Evolutionary conservation across 2,113 vertebrate species (phyloP).

Genomic region (Calypte anna): DNA sequence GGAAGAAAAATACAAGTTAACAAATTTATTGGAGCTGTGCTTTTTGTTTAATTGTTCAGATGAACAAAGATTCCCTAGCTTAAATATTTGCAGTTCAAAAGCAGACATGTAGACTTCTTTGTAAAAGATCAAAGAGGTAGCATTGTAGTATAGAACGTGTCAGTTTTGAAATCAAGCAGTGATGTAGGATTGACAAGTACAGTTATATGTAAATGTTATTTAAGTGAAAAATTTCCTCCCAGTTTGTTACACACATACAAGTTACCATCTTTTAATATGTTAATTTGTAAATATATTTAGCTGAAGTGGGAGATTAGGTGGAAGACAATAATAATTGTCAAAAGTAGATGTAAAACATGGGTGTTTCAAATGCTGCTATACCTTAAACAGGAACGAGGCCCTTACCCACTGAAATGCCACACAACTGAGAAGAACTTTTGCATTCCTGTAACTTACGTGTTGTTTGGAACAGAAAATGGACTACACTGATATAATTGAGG

Average conservation of each 20-base stretch:
- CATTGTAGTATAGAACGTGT: not conserved
- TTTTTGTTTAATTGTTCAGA: not conserved
- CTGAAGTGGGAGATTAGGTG: not conserved
- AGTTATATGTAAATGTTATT: not conserved
- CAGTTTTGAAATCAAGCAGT: not conserved
- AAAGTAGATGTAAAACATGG: not conserved
- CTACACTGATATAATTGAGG: not conserved
- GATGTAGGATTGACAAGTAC: not conserved
- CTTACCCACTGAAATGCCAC: not conserved
- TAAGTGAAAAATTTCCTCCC: not conserved
- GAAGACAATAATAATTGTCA: not conserved
- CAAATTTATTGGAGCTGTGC: not conserved
- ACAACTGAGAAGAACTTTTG: not conserved
- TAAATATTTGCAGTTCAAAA: not conserved
- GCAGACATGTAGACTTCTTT: not conserved
- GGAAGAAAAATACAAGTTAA: not conserved
- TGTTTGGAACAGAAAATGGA: not conserved
- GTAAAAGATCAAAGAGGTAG: not conserved
- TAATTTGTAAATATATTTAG: not conserved
- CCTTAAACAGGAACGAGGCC: not conserved
- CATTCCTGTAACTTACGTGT: not conserved
- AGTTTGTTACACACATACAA: not conserved
- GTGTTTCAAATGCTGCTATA: not conserved
- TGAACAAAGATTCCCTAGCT: not conserved
- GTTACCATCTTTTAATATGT: not conserved